A percentile compares a stretch with the other conserved stretches of the same genome.
phyloP scores from a whole-genome alignment of 2,888 invertebrate species.

The Nomada ferruginata region DNA sequence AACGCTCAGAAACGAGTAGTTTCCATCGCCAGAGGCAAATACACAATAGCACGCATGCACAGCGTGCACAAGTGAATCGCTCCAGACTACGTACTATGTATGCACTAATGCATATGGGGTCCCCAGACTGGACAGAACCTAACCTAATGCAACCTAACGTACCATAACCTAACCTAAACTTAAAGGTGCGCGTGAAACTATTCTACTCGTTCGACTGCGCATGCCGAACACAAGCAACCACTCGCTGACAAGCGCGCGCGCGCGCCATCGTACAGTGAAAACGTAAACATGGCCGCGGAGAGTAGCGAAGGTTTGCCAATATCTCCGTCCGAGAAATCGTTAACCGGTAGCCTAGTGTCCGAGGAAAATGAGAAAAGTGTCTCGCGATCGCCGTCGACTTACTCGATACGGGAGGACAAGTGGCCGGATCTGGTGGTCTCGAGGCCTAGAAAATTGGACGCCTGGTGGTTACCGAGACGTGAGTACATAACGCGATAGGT shows the following conservation, averaged over 20 bases:
- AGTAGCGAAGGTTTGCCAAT: conserved; percentile 81
- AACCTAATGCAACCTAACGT: too few relatives aligned
- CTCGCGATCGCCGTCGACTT: conserved; percentile 86
- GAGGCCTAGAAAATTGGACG: conserved; percentile 81
- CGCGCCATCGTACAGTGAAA: conserved; percentile 62
- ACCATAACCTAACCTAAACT: too few relatives aligned
- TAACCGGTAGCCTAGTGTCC: conserved; percentile 83
- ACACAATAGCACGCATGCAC: conserved; percentile 9
- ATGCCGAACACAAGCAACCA: neutral
- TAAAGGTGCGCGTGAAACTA: too few relatives aligned
- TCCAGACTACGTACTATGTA: too few relatives aligned
- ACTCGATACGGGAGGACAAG: conserved; percentile 85
- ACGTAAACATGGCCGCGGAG: conserved; percentile 82
- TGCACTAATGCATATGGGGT: too few relatives aligned
- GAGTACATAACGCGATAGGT: conserved; percentile 72
- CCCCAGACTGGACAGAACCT: too few relatives aligned
- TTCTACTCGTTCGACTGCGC: neutral
- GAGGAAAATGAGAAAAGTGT: conserved; percentile 84
- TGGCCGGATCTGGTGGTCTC: conserved; percentile 83
- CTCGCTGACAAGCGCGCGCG: conserved; percentile 36
- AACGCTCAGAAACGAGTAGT: neutral
- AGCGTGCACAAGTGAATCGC: too few relatives aligned
- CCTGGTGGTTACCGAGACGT: conserved; percentile 83
- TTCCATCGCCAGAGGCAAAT: neutral
- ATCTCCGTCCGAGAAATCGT: conserved; percentile 82